Base-by-base conservation (phyloP, 2,797 vertebrate species). In the Poliocrania exsul region DNA sequence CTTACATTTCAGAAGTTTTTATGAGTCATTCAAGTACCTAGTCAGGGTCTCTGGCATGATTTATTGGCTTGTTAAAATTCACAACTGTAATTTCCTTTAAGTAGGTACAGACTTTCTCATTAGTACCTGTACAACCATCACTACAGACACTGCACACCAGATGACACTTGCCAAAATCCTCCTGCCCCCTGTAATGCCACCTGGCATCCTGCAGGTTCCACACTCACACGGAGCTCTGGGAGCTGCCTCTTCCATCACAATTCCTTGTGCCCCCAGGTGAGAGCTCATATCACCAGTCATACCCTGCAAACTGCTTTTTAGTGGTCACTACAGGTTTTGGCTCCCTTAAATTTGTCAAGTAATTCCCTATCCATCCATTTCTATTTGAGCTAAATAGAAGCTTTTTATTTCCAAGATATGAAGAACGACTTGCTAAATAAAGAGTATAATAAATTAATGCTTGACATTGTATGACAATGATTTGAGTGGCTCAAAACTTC, bases 51-150 rank as follows among this genome's bases (percentile, higher is more conserved):
- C 46, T 78, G 46, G 16, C 7, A 20, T 35, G 40, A 62, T 87
- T 81, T 78, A 49, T 47, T 54, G 57, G 16, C 38, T 61, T n/a
- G 5, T 83, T 93, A 81, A 91, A 91, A 71, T 81, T 88, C 47
- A 14, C 28, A 46, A 20, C 8, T 60, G 16, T n/a, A 3, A 19
- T 73, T 87, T 91, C 54, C 49, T 85, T 20, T n/a, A 67, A 25
- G 64, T 64, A 61, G 6, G 74, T 53, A 50, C 50, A 90, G 19
- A n/a, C 19, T 51, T 86, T 38, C 26, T 49, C 47, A 33, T 73
- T 53, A 60, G 84, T 38, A 91, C 7, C 46, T 57, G 15, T 35
- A 35, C 29, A 26, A 6, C 26, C 62, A 35, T 67, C 38, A 58
- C 33, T 33, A 21, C 3, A 46, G 40, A n/a, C 64, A 24, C 4